These are phyloP conservation scores for Idaea dimidiata DNA, from an alignment of 2,888 invertebrate genomes.

Conservation along the genomic window DNA sequence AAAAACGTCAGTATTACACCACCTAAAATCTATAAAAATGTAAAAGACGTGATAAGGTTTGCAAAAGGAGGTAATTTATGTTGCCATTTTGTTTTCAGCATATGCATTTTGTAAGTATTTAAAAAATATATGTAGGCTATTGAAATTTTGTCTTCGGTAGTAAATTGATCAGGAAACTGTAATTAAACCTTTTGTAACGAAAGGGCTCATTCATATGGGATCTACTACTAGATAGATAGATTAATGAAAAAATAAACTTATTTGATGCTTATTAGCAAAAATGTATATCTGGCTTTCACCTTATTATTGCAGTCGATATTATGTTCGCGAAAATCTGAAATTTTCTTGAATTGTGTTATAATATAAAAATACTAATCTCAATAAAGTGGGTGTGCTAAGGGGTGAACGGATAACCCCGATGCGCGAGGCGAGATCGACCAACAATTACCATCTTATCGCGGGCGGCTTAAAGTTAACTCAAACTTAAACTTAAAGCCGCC, in stretches of 20 bases:
- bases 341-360: constrained; percentile 68
- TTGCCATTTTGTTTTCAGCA: constrained; percentile 13
- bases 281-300: constrained; percentile 48
- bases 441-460: constrained; percentile 43
- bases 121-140: neutral
- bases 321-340: constrained; percentile 56
- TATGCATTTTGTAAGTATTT: constrained; percentile 26
- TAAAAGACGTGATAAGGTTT: constrained; percentile 33
- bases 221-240: constrained; percentile 28
- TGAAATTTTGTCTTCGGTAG: too few species aligned
- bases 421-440: constrained; percentile 34
- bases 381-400: constrained; percentile 48
- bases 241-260: constrained; percentile 49
- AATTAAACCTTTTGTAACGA: too few species aligned
- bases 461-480: constrained; percentile 30
- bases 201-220: too few species aligned
- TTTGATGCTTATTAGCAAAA: constrained; percentile 60
- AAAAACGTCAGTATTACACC: constrained; percentile 27
- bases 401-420: constrained; percentile 29
- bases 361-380: constrained; percentile 66
- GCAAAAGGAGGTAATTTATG: constrained; percentile 32
- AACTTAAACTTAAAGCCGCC: too few species aligned
- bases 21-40: constrained; percentile 33
- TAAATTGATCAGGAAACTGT: too few species aligned
- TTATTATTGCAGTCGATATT: constrained; percentile 56